Base-by-base conservation (phyloP, 1,140 invertebrate genomes). In the Apis dorsata region DNA sequence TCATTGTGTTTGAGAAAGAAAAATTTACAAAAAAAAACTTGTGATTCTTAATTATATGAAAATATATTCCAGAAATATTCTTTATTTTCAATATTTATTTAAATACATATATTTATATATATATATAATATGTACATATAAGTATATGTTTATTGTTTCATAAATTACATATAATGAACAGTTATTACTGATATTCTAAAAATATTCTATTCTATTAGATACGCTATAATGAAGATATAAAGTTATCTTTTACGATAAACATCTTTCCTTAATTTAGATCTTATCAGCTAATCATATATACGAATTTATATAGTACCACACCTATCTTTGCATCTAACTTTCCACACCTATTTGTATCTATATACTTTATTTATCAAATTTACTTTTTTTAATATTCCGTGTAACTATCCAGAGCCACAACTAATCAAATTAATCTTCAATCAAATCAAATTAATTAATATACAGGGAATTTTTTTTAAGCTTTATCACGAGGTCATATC, bases 261-360 rank as follows among this genome's bases (percentile, higher is more conserved):
- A 66, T 34, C 65, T 66, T 44, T 4, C 65, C 44, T 24, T 66
- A 66, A 66, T 34, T 66, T 17, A 66, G 65, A 66, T 66, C 34
- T 66, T 66, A 66, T 66, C 65, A 24, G 19, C 34, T 44, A 66
- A 66, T 66, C 65, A 68, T 68, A 68, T 34, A 44, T 34, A 66
- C 17, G 19, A 66, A 66, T 66, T 24, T 17, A 19, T 66, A 44
- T 12, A 44, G 34, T 7, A 68, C 65, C 65, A 44, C 65, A 44
- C 65, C 65, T 68, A 68, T 68, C 65, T 68, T 44, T 68, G 24
- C 34, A 68, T 68, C 65, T 44, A 21, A 68, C 34, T 34, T 68
- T 44, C 65, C 65, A 68, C 65, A 44, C 34, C 68, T 70, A 51
- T 13, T 21, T 70, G 21, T n/a, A 34, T 51, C 68, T 51, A 65